These are phyloP conservation scores for Pimpla rufipes DNA, from an alignment of 2,888 invertebrate genomes.

Conservation along the genomic window DNA sequence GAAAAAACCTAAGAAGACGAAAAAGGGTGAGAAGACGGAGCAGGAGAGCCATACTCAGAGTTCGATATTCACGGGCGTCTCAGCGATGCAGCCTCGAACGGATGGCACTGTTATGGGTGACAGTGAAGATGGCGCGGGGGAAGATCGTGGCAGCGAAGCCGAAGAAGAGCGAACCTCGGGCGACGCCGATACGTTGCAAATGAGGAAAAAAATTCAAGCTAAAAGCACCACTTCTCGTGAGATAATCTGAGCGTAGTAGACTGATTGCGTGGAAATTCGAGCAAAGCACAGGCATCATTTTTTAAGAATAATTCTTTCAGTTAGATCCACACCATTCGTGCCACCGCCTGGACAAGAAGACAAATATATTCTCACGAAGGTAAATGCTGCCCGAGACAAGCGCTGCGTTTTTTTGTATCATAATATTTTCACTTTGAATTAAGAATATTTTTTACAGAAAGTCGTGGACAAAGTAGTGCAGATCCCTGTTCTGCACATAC, in stretches of 20 bases:
- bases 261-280: too few relatives aligned
- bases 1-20: constrained; percentile 79
- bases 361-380: constrained; percentile 81
- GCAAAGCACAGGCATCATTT: neutral
- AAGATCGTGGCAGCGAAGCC: constrained; percentile 80
- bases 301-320: constrained; percentile 53
- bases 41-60: constrained; percentile 64
- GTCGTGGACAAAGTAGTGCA: constrained; percentile 87
- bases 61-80: constrained; percentile 71
- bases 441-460: constrained; percentile 85
- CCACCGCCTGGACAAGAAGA: constrained; percentile 81
- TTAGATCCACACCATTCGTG: constrained; percentile 70
- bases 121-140: constrained; percentile 75
- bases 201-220: constrained; percentile 73
- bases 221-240: constrained; percentile 78
- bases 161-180: constrained; percentile 77
- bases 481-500: constrained; percentile 89
- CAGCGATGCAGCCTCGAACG: constrained; percentile 70
- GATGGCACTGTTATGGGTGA: constrained; percentile 55
- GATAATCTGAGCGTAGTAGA: too few relatives aligned
- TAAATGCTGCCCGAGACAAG: too few relatives aligned
- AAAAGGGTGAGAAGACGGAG: constrained; percentile 79
- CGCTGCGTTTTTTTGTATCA: neutral
- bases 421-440: constrained; percentile 17
- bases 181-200: constrained; percentile 69